Evolutionary conservation across 1,140 invertebrate genomes (phyloP).

Genomic region (Bombus turneri): DNA sequence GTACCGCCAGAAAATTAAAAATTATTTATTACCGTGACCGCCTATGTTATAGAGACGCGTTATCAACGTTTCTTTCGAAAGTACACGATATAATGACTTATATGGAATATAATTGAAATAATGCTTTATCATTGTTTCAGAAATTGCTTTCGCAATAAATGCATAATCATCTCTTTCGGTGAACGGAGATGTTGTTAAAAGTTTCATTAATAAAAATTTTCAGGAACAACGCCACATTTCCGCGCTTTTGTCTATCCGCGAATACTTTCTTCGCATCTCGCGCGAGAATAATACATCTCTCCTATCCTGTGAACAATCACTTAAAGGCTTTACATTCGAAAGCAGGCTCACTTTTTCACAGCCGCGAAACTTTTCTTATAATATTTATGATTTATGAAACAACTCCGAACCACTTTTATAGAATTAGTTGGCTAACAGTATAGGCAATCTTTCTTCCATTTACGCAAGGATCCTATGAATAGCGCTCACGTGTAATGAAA

Average conservation of each 20-base stretch:
- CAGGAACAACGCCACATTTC: not conserved
- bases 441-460: slow-evolving; percentile 1
- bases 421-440: not conserved
- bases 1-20: not conserved
- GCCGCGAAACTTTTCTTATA: slow-evolving; percentile 1
- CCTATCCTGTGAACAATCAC: slow-evolving; percentile 2
- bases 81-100: not conserved
- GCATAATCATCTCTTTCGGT: not conserved
- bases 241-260: not conserved
- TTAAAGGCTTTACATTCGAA: slow-evolving; percentile 24
- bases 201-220: slow-evolving; percentile 18
- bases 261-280: not conserved
- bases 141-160: not conserved
- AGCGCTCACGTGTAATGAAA: slow-evolving; percentile 11
- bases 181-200: not conserved
- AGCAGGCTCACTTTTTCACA: not conserved
- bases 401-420: not conserved
- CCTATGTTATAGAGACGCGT: not conserved
- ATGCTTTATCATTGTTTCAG: not conserved
- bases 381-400: slow-evolving; percentile 29
- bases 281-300: slow-evolving; percentile 9
- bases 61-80: not conserved
- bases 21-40: not conserved
- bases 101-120: not conserved
- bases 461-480: not conserved